Percentiles rank a stretch among this genome's conserved stretches.
These are phyloP conservation scores for Capitella teleta DNA, from an alignment of 1,140 invertebrate species.

Conservation along the genomic window DNA sequence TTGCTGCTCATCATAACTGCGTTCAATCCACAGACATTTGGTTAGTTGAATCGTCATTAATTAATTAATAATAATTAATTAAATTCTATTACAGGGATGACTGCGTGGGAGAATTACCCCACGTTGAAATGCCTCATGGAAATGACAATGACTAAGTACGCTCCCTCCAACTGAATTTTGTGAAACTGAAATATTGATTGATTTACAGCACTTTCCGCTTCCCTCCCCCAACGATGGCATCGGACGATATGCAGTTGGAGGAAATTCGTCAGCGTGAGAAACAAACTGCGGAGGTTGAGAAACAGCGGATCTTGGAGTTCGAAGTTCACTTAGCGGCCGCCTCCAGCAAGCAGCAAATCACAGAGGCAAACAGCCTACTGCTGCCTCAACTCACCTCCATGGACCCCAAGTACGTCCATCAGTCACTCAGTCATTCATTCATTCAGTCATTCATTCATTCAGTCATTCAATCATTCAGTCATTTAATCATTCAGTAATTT, in stretches of 20 bases:
- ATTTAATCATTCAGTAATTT: neutral
- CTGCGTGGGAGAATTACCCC: conserved; percentile 84
- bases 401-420: conserved; percentile 53
- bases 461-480: neutral
- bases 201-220: conserved; percentile 55
- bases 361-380: conserved; percentile 75
- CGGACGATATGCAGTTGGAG: conserved; percentile 49
- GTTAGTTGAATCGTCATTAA: conserved; percentile 36
- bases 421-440: neutral
- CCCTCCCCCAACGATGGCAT: conserved; percentile 56
- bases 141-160: conserved; percentile 90
- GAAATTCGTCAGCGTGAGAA: conserved; percentile 38
- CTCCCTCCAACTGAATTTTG: no score
- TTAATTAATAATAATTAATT: neutral
- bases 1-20: conserved; percentile 78
- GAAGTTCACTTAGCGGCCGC: conserved; percentile 83
- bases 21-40: conserved; percentile 81
- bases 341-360: conserved; percentile 74
- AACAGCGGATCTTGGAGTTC: conserved; percentile 77
- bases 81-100: conserved; percentile 34
- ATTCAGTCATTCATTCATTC: neutral
- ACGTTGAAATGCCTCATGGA: conserved; percentile 84
- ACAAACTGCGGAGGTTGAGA: conserved; percentile 49
- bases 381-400: conserved; percentile 69
- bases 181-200: no score